Base-by-base conservation (phyloP, 2,113 vertebrate genomes). In the Ibidorhyncha struthersii region DNA sequence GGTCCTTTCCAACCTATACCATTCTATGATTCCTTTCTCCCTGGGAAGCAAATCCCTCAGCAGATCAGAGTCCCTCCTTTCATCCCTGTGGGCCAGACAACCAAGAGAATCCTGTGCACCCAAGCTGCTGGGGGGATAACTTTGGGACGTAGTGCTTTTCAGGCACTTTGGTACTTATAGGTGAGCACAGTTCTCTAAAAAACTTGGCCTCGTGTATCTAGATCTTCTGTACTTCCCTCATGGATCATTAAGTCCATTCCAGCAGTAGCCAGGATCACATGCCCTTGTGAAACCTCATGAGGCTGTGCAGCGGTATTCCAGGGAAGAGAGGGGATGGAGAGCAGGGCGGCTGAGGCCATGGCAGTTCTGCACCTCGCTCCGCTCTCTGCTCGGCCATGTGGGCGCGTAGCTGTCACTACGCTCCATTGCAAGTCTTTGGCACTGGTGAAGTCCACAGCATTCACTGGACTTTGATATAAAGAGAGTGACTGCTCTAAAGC, bases 321-420 rank as follows among this genome's bases (percentile, higher is more conserved):
- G n/a, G 73, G 27, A n/a, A 47, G 14, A 23, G 36, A 70, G 36
- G 34, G 78, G 45, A 16, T 11, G 78, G 53, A 55, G 63, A 74
- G n/a, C 9, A 1, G 40, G 6, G 40, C 1, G 2, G 45, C 36
- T n/a, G n/a, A 15, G 59, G 53, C 36, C 67, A 2, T 5, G 49
- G 49, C 49, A 25, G 49, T 50, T 50, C 22, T 12, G 49, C 11
- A 6, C 49, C 23, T 23, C 25, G 80, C 69, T 65, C 58, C 2
- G 3, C 52, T 19, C 56, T 23, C 59, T 26, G 47, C 53, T 72
- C 1, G 1, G 36, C 53, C 59, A 23, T 2, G 17, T 3, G 67
- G 73, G 19, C 3, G 1, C 4, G 2, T 20, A 72, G 85, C 86
- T 81, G 36, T 55, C 69, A 8, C 72, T 21, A 2, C 34, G 1